A percentile compares a stretch with the other conserved stretches of the same genome.
Evolutionary conservation across 1,140 invertebrate species (phyloP).

Genomic region (Anastrepha ludens): DNA sequence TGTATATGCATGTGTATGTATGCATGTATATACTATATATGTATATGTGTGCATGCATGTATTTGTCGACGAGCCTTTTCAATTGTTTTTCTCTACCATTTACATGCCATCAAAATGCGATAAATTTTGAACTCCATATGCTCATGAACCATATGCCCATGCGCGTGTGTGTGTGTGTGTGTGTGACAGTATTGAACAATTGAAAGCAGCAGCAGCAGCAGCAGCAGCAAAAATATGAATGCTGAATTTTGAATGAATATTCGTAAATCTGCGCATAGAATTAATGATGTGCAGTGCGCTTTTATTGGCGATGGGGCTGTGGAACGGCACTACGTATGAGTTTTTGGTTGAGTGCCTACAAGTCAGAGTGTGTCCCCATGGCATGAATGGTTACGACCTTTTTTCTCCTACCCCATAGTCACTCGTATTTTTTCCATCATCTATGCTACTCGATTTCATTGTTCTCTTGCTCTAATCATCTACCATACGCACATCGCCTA

Average conservation of each 20-base stretch:
- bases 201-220: too few relatives aligned
- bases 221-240: background rate
- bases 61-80: background rate
- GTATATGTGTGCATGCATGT: background rate
- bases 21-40: background rate
- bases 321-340: background rate
- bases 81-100: conserved; percentile 14
- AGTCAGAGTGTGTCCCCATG: background rate
- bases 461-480: background rate
- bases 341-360: background rate
- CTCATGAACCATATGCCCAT: background rate
- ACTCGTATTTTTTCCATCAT: too few relatives aligned
- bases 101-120: conserved; percentile 11
- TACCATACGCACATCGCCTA: background rate
- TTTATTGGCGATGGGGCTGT: background rate
- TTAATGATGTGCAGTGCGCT: conserved; percentile 5
- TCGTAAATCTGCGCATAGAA: conserved; percentile 31
- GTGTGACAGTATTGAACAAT: too few relatives aligned
- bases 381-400: too few relatives aligned
- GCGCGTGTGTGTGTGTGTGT: background rate
- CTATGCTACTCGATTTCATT: background rate
- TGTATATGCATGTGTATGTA: too few relatives aligned
- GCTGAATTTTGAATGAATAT: background rate
- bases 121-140: conserved; percentile 17
- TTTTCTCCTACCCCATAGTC: too few relatives aligned